These are phyloP conservation scores for Tuta absoluta DNA, from an alignment of 2,888 invertebrate species.

Conservation along the genomic window DNA sequence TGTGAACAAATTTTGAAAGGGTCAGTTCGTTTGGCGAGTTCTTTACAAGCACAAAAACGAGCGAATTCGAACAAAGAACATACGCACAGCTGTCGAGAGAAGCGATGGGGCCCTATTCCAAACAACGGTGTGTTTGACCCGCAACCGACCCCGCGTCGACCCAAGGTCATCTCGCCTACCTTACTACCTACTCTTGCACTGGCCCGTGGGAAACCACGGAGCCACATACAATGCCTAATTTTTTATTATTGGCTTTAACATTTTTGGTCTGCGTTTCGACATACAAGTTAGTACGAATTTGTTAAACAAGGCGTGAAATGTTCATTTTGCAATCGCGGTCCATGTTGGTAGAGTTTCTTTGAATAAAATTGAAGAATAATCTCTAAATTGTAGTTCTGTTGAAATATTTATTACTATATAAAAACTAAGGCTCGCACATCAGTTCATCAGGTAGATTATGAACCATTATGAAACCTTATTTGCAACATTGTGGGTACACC, in stretches of 20 bases:
- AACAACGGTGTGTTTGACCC: constrained; percentile 28
- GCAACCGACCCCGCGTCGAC: constrained; percentile 32
- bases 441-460: background rate
- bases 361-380: background rate
- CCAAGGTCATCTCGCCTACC: constrained; percentile 45
- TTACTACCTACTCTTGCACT: constrained; percentile 46
- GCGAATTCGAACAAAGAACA: background rate
- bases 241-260: constrained; percentile 25
- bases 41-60: background rate
- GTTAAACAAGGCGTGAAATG: constrained; percentile 8
- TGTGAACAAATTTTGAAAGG: background rate
- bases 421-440: background rate
- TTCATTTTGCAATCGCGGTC: background rate
- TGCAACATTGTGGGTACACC: background rate
- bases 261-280: background rate
- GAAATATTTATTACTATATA: too few relatives aligned
- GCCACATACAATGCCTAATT: constrained; percentile 9
- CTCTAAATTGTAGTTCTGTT: too few relatives aligned
- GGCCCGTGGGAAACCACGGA: constrained; percentile 45
- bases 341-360: background rate
- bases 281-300: background rate
- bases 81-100: background rate
- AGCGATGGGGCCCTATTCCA: constrained; percentile 8
- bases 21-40: background rate
- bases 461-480: constrained; percentile 11